A percentile compares a stretch with the other conserved stretches of the same genome.
Conservation (phyloP, 2,888 invertebrate species). For the Drosophila tanythrix region DNA sequence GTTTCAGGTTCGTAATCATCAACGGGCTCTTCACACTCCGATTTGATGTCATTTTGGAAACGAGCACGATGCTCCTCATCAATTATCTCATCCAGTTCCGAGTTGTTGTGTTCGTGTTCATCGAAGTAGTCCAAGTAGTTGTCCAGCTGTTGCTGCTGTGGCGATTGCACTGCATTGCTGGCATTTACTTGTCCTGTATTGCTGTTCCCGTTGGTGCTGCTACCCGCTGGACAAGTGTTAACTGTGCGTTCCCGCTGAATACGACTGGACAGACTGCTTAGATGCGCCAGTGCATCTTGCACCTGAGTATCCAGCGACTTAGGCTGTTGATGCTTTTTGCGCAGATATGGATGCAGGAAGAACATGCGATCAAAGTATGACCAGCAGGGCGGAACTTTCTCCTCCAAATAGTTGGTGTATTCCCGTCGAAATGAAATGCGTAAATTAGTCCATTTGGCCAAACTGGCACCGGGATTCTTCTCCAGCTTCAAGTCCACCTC, state of each 20-base stretch:
- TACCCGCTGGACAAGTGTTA: slow-evolving; percentile 58
- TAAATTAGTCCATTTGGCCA: slow-evolving; percentile 84
- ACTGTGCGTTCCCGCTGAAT: slow-evolving; percentile 78
- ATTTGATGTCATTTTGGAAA: slow-evolving; percentile 80
- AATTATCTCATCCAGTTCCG: slow-evolving; percentile 81
- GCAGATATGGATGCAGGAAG: slow-evolving; percentile 82
- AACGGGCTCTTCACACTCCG: slow-evolving; percentile 79
- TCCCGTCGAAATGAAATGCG: slow-evolving; percentile 84
- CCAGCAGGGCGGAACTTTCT: slow-evolving; percentile 83
- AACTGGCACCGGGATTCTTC: slow-evolving; percentile 83
- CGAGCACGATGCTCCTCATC: slow-evolving; percentile 76
- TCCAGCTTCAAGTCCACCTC: slow-evolving; percentile 83
- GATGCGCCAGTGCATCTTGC: slow-evolving; percentile 83
- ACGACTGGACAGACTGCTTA: slow-evolving; percentile 79
- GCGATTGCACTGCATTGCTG: slow-evolving; percentile 39
- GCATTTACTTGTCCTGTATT: slow-evolving; percentile 39
- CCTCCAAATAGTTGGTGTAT: slow-evolving; percentile 82
- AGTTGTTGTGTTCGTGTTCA: slow-evolving; percentile 78
- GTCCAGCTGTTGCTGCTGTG: slow-evolving; percentile 70
- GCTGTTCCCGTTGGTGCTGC: slow-evolving; percentile 25
- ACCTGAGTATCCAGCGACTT: slow-evolving; percentile 82
- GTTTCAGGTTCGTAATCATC: slow-evolving; percentile 72
- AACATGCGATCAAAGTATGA: slow-evolving; percentile 84
- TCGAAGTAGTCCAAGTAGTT: slow-evolving; percentile 83
- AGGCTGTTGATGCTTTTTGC: slow-evolving; percentile 83